A percentile compares a stretch with the other conserved stretches of the same genome.
phyloP scores from a whole-genome alignment of 1,140 invertebrate species.

The Lerema accius region DNA sequence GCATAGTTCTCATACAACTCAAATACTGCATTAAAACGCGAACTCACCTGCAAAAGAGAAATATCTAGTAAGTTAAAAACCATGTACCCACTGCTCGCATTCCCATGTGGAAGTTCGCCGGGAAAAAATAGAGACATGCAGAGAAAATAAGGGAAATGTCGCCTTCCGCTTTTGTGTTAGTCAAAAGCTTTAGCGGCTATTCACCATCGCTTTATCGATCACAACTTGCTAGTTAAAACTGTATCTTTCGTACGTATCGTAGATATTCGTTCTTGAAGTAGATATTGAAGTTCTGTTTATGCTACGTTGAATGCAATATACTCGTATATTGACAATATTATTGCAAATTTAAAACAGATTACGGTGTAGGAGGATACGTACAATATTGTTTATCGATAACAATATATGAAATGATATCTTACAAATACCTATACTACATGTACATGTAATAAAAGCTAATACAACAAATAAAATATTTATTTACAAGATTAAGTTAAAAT shows the following conservation, averaged over 20 bases:
- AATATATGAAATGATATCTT: no score
- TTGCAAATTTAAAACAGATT: no score
- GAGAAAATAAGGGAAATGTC: slow-evolving; percentile 56
- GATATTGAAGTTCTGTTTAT: no score
- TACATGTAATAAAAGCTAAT: no score
- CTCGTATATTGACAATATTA: no score
- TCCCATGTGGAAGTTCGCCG: slow-evolving; percentile 57
- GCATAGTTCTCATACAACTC: slow-evolving; percentile 35
- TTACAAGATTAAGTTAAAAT: no score
- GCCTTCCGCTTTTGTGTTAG: slow-evolving; percentile 52
- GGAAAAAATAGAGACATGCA: slow-evolving; percentile 53
- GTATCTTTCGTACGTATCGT: slow-evolving; percentile 28
- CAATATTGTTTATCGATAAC: no score
- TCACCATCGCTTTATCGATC: slow-evolving; percentile 47
- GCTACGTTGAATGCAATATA: no score
- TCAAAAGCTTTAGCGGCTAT: slow-evolving; percentile 51
- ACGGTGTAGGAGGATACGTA: no score
- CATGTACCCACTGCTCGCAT: slow-evolving; percentile 62
- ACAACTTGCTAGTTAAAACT: slow-evolving; percentile 45
- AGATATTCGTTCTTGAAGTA: slow-evolving; percentile 35
- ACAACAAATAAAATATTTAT: no score
- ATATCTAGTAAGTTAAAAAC: slow-evolving; percentile 76
- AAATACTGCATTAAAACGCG: slow-evolving; percentile 60
- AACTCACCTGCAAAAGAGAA: slow-evolving; percentile 60
- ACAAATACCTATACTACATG: no score